Percentiles rank a stretch among this genome's conserved stretches.
Conservation (phyloP, 2,113 vertebrate species). For the Gnathonemus echidnorhynchus region DNA sequence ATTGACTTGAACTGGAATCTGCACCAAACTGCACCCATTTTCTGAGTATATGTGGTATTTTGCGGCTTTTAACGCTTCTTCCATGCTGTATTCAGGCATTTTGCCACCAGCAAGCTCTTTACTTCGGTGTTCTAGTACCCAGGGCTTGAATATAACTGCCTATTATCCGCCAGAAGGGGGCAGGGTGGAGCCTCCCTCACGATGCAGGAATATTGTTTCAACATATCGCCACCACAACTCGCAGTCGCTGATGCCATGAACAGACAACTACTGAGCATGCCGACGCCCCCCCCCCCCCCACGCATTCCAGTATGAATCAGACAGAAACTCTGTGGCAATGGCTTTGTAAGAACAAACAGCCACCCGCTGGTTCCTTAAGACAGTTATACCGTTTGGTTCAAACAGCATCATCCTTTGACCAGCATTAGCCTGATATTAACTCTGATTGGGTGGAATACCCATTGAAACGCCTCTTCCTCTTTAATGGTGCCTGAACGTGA, state of each 20-base stretch:
- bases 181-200: neutral
- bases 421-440: neutral
- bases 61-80: neutral
- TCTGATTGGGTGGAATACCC: neutral
- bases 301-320: neutral
- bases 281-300: neutral
- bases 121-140: neutral
- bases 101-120: neutral
- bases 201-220: neutral
- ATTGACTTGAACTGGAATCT: neutral
- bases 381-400: neutral
- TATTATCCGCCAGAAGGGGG: neutral
- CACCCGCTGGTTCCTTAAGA: neutral
- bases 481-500: neutral
- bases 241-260: neutral
- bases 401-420: neutral
- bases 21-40: neutral
- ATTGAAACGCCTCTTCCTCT: neutral
- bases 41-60: neutral
- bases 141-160: neutral
- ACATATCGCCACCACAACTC: neutral
- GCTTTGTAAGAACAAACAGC: neutral
- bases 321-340: neutral
- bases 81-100: neutral
- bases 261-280: neutral